Percentiles rank a stretch among this genome's conserved stretches.
Evolutionary conservation across 2,797 vertebrate genomes (phyloP).

Genomic region (Girardinus metallicus): DNA sequence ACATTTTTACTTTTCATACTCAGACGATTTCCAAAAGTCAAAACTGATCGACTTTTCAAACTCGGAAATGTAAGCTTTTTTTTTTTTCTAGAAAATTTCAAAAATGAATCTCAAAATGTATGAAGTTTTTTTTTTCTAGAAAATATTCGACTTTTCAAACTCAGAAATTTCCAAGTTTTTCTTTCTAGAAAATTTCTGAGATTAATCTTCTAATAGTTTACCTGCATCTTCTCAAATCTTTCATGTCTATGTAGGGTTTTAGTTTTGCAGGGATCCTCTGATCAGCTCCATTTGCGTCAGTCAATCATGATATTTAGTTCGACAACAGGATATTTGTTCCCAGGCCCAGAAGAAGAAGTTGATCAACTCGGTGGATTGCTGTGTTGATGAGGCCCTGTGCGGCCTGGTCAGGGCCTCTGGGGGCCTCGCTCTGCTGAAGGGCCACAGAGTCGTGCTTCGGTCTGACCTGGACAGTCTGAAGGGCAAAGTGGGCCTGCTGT

Average conservation of each 20-base stretch:
- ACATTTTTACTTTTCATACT: too few relatives aligned
- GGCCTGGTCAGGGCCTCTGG: slow-evolving; percentile 83
- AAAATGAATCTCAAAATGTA: not conserved
- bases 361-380: slow-evolving; percentile 82
- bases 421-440: slow-evolving; percentile 81
- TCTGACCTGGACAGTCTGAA: slow-evolving; percentile 80
- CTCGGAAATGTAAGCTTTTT: too few relatives aligned
- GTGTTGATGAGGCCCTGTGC: slow-evolving; percentile 87
- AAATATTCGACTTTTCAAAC: too few relatives aligned
- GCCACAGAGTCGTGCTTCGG: slow-evolving; percentile 88
- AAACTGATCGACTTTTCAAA: too few relatives aligned
- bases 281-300: not conserved
- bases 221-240: slow-evolving; percentile 15
- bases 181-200: too few relatives aligned
- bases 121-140: not conserved
- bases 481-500: slow-evolving; percentile 88
- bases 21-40: too few relatives aligned
- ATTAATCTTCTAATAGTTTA: not conserved
- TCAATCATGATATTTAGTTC: not conserved
- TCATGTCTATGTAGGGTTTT: not conserved
- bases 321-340: too few relatives aligned
- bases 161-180: too few relatives aligned
- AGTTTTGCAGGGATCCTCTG: not conserved
- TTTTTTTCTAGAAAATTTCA: too few relatives aligned
- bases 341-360: slow-evolving; percentile 85